phyloP scores from a whole-genome alignment of 2,888 invertebrate genomes.

The Watsonalla binaria region DNA sequence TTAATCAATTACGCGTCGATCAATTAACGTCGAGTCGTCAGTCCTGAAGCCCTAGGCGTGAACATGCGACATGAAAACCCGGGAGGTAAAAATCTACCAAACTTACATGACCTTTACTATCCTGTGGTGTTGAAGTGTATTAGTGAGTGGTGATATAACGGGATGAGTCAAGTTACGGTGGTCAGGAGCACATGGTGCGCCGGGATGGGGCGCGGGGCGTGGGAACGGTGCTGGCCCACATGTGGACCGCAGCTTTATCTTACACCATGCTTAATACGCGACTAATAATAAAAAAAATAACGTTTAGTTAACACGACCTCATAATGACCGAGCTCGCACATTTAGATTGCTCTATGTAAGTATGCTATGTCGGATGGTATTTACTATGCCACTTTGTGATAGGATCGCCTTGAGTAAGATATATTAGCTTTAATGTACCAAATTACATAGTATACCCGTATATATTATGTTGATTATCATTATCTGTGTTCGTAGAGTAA shows the following conservation, averaged over 20 bases:
- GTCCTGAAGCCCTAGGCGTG: constrained; percentile 68
- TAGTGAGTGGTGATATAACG: constrained; percentile 20
- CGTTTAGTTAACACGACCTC: constrained; percentile 57
- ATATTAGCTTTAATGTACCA: not conserved
- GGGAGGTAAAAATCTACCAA: constrained; percentile 63
- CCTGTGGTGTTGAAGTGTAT: constrained; percentile 13
- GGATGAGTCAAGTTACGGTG: constrained; percentile 45
- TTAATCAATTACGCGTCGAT: constrained; percentile 68
- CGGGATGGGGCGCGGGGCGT: constrained; percentile 42
- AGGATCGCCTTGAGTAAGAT: constrained; percentile 16
- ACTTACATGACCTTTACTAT: constrained; percentile 30
- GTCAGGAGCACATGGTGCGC: constrained; percentile 59
- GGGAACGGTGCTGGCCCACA: constrained; percentile 67
- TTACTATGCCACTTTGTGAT: constrained; percentile 19
- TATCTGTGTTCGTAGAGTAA: too few species aligned
- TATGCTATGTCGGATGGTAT: constrained; percentile 18
- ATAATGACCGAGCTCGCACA: constrained; percentile 47
- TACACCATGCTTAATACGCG: constrained; percentile 56
- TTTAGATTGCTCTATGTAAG: constrained; percentile 47
- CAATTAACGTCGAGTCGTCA: constrained; percentile 59
- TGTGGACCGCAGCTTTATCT: constrained; percentile 74
- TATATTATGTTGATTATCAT: too few species aligned
- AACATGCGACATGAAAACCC: constrained; percentile 57
- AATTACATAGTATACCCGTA: too few species aligned
- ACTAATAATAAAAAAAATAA: constrained; percentile 57